phyloP scores from a whole-genome alignment of 2,888 invertebrate species.

The Eupithecia tripunctaria region DNA sequence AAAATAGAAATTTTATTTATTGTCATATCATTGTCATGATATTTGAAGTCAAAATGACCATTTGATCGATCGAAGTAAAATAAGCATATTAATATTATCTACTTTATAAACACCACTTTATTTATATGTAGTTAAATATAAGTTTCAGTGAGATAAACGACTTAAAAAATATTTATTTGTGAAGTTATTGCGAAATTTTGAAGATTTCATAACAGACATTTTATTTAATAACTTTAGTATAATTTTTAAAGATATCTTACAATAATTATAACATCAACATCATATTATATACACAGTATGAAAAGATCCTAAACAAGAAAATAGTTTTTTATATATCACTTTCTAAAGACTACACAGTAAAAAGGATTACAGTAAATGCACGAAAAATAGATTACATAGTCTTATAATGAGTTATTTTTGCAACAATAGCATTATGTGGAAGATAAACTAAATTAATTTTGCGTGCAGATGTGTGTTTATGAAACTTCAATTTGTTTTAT shows the following conservation, averaged over 20 bases:
- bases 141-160: conserved; percentile 29
- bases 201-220: conserved; percentile 27
- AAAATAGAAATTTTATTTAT: conserved; percentile 65
- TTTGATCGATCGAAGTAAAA: conserved; percentile 40
- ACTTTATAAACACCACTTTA: not conserved
- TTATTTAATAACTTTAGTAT: conserved; percentile 35
- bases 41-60: conserved; percentile 57
- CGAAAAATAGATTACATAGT: conserved; percentile 82
- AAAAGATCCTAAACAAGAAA: conserved; percentile 71
- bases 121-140: conserved; percentile 34
- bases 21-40: conserved; percentile 83
- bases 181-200: conserved; percentile 40
- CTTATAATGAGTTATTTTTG: conserved; percentile 63
- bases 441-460: conserved; percentile 50
- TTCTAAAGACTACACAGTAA: conserved; percentile 76
- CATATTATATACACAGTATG: conserved; percentile 69
- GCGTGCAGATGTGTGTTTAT: conserved; percentile 58
- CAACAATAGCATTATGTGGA: conserved; percentile 70
- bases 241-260: conserved; percentile 59
- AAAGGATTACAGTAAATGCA: conserved; percentile 83
- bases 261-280: conserved; percentile 69
- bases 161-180: conserved; percentile 40
- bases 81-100: conserved; percentile 41
- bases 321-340: conserved; percentile 78
- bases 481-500: too few relatives aligned